These are phyloP conservation scores for Tribolium freemani DNA, from an alignment of 2,888 invertebrate species.

Conservation along the genomic window DNA sequence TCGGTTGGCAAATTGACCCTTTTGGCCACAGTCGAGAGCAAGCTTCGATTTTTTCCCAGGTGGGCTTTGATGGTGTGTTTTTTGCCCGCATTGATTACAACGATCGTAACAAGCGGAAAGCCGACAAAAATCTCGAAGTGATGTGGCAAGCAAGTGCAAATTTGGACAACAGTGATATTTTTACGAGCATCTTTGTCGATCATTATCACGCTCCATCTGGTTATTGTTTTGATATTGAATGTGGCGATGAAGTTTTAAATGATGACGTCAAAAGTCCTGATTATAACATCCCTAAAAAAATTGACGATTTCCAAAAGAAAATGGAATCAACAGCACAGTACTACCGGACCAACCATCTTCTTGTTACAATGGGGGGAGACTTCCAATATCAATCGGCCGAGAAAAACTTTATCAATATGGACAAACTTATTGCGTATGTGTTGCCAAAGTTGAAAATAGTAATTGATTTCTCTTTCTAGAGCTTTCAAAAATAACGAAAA, in stretches of 20 bases:
- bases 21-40: conserved; percentile 91
- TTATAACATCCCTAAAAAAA: conserved; percentile 84
- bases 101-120: conserved; percentile 78
- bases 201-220: background rate
- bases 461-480: conserved; percentile 29
- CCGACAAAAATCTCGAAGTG: conserved; percentile 80
- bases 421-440: conserved; percentile 68
- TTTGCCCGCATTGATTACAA: conserved; percentile 90
- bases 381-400: conserved; percentile 75
- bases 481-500: conserved; percentile 58
- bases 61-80: conserved; percentile 92
- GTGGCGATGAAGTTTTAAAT: conserved; percentile 78
- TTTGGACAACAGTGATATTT: conserved; percentile 71
- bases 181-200: background rate
- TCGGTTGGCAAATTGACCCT: conserved; percentile 89
- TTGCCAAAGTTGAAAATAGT: background rate
- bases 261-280: conserved; percentile 85
- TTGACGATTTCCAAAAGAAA: conserved; percentile 59
- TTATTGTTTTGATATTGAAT: background rate
- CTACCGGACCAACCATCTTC: conserved; percentile 72
- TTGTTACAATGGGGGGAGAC: conserved; percentile 78
- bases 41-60: conserved; percentile 83
- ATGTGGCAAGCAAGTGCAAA: conserved; percentile 84
- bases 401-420: conserved; percentile 74
- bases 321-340: conserved; percentile 42